Percentiles rank a stretch among this genome's conserved stretches.
phyloP scores from a whole-genome alignment of 2,113 vertebrate species.

The Tachuris rubrigastra region DNA sequence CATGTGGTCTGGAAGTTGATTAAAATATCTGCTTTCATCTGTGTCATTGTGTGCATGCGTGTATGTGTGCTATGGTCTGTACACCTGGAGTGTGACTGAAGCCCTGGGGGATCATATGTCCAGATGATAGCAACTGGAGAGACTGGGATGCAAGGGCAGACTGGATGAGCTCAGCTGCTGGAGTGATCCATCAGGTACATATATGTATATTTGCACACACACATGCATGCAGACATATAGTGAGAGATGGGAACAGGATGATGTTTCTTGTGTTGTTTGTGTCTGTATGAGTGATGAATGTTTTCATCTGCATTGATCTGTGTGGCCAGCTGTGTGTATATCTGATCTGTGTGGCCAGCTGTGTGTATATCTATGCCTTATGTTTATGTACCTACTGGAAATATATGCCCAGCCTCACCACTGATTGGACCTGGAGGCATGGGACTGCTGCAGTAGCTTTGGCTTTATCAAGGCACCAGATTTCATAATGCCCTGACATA shows the following conservation, averaged over 20 bases:
- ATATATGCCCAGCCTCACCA: neutral
- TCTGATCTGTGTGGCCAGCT: neutral
- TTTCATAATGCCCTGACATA: neutral
- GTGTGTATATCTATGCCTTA: neutral
- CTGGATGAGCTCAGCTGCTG: neutral
- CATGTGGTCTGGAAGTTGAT: neutral
- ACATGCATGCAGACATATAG: neutral
- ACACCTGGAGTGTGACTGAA: neutral
- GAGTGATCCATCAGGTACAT: neutral
- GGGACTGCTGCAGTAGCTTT: neutral
- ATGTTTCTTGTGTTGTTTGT: neutral
- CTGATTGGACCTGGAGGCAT: neutral
- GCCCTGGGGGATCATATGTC: fast-evolving
- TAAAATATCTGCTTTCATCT: neutral
- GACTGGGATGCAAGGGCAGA: neutral
- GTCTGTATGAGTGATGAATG: neutral
- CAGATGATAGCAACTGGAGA: neutral
- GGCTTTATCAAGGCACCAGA: neutral
- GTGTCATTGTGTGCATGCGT: too few species aligned
- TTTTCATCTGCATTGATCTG: neutral
- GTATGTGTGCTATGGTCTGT: neutral
- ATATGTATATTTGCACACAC: too few species aligned
- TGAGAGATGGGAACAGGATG: neutral
- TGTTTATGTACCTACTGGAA: neutral
- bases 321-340: neutral